Evolutionary conservation across 2,797 vertebrate genomes (phyloP).

Genomic region (Tinamus major): DNA sequence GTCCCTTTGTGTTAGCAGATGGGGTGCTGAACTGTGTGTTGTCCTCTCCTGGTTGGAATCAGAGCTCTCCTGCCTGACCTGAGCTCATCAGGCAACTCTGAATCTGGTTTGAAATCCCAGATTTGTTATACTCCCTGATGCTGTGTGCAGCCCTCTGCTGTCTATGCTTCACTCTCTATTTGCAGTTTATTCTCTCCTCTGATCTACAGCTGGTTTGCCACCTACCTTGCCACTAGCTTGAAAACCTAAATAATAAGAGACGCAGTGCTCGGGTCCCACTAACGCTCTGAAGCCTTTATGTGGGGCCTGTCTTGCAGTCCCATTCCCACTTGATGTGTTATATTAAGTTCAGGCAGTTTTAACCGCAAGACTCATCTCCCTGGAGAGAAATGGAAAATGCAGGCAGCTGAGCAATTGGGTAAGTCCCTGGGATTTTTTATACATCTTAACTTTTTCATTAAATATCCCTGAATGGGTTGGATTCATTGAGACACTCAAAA

Average conservation of each 20-base stretch:
- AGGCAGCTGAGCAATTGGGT: background rate
- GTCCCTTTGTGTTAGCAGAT: background rate
- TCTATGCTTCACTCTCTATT: background rate
- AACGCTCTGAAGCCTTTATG: background rate
- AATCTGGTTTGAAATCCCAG: background rate
- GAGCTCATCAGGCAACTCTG: background rate
- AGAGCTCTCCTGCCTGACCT: background rate
- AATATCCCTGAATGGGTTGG: background rate
- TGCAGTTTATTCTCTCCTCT: background rate
- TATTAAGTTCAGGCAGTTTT: background rate
- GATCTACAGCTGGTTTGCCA: background rate
- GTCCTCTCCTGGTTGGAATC: rapidly evolving
- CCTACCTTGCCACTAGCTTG: background rate
- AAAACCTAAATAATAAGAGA: background rate
- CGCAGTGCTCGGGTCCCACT: background rate
- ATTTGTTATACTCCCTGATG: background rate
- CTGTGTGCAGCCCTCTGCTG: background rate
- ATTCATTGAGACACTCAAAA: background rate
- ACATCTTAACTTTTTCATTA: background rate
- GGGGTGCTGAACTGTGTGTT: background rate
- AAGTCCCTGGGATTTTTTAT: background rate
- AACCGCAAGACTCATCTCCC: background rate
- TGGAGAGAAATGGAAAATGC: background rate
- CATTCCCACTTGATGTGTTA: background rate
- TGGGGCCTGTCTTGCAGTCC: background rate